Evolutionary conservation across 2,888 invertebrate genomes (phyloP).

Genomic region (Aradus depressus): DNA sequence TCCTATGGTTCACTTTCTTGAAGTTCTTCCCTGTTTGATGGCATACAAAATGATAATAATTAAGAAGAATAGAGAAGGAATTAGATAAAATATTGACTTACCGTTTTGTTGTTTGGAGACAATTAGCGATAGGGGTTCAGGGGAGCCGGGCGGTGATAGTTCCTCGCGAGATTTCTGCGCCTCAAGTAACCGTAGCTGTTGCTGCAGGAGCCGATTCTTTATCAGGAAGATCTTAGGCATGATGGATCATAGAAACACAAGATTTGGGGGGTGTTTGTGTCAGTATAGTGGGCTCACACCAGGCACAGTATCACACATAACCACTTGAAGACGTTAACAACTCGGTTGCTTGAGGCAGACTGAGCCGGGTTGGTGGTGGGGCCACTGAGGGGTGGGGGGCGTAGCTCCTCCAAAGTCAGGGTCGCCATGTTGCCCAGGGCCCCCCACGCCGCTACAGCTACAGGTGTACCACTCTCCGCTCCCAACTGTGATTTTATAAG

Average conservation of each 20-base stretch:
- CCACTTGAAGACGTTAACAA: background rate
- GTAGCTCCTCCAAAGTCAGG: conserved; percentile 50
- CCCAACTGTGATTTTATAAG: too few species aligned
- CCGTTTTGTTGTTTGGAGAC: conserved; percentile 36
- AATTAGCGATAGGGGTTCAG: conserved; percentile 41
- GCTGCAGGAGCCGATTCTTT: conserved; percentile 82
- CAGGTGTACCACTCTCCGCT: conserved; percentile 17
- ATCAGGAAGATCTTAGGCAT: conserved; percentile 92
- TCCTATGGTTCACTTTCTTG: too few species aligned
- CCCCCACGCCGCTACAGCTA: conserved; percentile 8
- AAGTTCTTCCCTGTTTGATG: background rate
- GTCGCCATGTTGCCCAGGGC: conserved; percentile 34
- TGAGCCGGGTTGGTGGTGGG: conserved; percentile 16
- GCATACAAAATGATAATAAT: background rate
- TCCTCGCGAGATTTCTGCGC: conserved; percentile 50
- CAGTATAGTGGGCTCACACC: conserved; percentile 7
- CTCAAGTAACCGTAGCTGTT: conserved; percentile 73
- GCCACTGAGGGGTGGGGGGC: conserved; percentile 22
- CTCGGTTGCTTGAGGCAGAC: conserved; percentile 28
- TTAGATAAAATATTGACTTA: conserved; percentile 32
- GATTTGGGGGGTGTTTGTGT: background rate
- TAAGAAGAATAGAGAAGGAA: background rate
- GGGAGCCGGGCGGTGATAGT: conserved; percentile 36
- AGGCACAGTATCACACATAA: background rate
- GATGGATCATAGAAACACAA: conserved; percentile 30